Conservation (phyloP, 2,888 invertebrate species). For the Pinctada fucata region DNA sequence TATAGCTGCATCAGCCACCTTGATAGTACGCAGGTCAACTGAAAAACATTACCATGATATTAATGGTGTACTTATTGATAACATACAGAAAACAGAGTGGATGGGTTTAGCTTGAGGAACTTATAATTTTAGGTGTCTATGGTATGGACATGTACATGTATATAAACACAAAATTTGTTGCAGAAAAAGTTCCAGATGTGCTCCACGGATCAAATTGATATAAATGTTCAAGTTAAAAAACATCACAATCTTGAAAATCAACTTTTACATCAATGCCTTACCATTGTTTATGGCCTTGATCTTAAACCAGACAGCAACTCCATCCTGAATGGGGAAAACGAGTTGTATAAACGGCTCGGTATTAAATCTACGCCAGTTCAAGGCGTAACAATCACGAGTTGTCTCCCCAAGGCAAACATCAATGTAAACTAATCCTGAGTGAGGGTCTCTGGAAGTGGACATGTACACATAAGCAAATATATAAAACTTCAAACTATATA, state of each 20-base stretch:
- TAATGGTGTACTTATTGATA: not conserved
- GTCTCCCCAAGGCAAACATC: constrained; percentile 60
- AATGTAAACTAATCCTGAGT: constrained; percentile 56
- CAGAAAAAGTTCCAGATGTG: no score
- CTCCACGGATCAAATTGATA: no score
- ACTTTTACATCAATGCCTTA: constrained; percentile 20
- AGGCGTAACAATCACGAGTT: constrained; percentile 50
- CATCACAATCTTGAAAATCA: no score
- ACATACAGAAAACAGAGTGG: no score
- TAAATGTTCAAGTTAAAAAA: no score
- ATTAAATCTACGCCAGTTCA: constrained; percentile 45
- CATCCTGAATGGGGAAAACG: constrained; percentile 54
- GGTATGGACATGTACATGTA: no score
- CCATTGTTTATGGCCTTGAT: constrained; percentile 64
- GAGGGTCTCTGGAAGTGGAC: constrained; percentile 55
- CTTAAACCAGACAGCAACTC: constrained; percentile 63
- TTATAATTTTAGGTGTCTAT: no score
- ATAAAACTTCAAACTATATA: constrained; percentile 2
- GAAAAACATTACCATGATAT: not conserved
- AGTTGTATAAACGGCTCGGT: constrained; percentile 33
- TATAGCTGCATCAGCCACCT: not conserved
- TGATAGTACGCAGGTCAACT: not conserved
- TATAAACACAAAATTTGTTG: no score
- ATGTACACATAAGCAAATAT: constrained; percentile 19
- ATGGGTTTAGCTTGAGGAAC: no score